Evolutionary conservation across 2,797 vertebrate genomes (phyloP), one percentile per base, ranked within the genome.

Genomic region (Amphiprion clarkii): DNA sequence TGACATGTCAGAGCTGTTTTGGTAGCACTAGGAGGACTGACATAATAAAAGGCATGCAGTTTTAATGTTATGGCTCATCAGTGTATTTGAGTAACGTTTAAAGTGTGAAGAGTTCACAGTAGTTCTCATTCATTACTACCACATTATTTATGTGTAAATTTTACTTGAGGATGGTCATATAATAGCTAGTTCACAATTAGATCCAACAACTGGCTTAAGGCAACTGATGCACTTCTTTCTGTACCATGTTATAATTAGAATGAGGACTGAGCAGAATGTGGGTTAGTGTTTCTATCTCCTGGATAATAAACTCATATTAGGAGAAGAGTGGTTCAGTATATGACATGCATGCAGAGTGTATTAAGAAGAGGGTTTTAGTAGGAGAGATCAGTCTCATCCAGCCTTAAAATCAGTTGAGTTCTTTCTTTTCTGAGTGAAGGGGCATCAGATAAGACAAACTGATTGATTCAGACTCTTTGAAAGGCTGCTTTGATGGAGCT

Each of bases 371-470:
- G 25, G 23, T 63, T 75, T 72, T 6, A 42, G 44, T 5, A 19
- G 46, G 74, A 77, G 61, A 60, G 77, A 83, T 80, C 67, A 42
- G 64, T 86, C 80, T 82, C 73, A 89, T 88, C 69, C 72, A 57
- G 60, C 59, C 60, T 70, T 69, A 69, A 80, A 86, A 87, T 88
- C 86, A 59, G 39, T 64, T 12, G 23, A 69, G 71, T 70, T 76
- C 66, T 71, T 73, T 80, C 71, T 67, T 66, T 82, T 79, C 78
- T 64, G 71, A 74, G 76, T 62, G 80, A 89, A 80, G 78, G 81
- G 62, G 61, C 67, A 89, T 89, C 82, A 86, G 89, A 93, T 91
- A 85, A 91, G 78, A 82, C 60, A 51, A 81, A 78, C 63, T 76
- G 88, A 91, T 86, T 87, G 91, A 91, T 87, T 85, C 74, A 27